A percentile compares a stretch with the other conserved stretches of the same genome.
Conservation (phyloP, 2,113 vertebrate genomes). For the Hypocryptadius cinnamomeus region DNA sequence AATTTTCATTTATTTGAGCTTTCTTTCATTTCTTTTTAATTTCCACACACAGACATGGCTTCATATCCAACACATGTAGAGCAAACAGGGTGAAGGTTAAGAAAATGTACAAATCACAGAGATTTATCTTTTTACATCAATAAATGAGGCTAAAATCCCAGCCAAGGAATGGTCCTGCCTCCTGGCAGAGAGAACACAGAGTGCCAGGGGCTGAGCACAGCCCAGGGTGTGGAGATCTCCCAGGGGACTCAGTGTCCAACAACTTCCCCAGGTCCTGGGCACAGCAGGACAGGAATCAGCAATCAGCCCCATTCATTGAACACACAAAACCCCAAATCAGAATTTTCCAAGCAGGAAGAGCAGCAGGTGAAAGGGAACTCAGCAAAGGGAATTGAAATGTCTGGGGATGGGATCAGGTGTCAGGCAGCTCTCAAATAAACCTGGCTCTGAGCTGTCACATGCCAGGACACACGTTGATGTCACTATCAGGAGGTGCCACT, state of each 20-base stretch:
- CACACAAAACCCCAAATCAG: neutral
- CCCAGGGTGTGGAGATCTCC: neutral
- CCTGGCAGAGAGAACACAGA: neutral
- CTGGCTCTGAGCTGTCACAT: neutral
- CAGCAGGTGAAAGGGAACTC: neutral
- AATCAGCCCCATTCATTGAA: neutral
- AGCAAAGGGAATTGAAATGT: neutral
- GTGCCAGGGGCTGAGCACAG: neutral
- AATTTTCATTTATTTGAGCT: neutral
- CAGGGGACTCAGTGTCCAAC: neutral
- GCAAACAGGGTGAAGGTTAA: neutral
- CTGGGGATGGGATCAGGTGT: neutral
- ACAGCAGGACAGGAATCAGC: neutral
- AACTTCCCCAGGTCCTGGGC: neutral
- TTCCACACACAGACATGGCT: fast-evolving
- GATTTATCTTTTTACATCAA: neutral
- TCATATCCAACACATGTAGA: fast-evolving
- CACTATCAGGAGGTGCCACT: neutral
- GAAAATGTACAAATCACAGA: neutral
- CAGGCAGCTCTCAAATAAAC: neutral
- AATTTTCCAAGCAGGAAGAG: neutral
- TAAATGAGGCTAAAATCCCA: neutral
- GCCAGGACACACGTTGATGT: fast-evolving
- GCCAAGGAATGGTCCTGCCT: neutral
- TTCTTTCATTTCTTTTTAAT: neutral